phyloP scores from a whole-genome alignment of 1,140 invertebrate genomes.

The Drosophila azteca region DNA sequence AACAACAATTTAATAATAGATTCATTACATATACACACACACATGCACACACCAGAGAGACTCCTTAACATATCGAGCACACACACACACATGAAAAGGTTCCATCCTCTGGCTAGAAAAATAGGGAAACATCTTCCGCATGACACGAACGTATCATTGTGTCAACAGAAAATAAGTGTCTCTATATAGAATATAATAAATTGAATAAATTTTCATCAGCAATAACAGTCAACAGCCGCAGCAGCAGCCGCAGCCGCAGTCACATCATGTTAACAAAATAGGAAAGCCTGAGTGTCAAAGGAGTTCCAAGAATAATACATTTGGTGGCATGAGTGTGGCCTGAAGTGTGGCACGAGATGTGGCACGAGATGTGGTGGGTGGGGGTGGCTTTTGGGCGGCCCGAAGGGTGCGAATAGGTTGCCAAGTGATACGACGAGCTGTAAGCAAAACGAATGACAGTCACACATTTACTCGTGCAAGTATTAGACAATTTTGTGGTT shows the following conservation, averaged over 20 bases:
- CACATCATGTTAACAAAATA: constrained; percentile 75
- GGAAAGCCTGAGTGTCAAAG: constrained; percentile 38
- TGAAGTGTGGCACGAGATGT: neutral
- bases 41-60: neutral
- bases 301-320: constrained; percentile 50
- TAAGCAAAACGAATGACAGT: constrained; percentile 53
- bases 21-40: constrained; percentile 67
- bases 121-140: constrained; percentile 53
- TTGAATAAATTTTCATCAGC: constrained; percentile 81
- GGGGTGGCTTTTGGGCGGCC: neutral
- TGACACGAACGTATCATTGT: constrained; percentile 67
- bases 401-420: constrained; percentile 23
- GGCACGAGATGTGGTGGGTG: no score
- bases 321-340: constrained; percentile 1
- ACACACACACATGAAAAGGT: constrained; percentile 17
- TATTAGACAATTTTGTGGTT: no score
- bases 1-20: constrained; percentile 82
- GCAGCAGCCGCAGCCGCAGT: constrained; percentile 43
- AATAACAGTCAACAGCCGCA: constrained; percentile 69
- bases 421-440: constrained; percentile 63
- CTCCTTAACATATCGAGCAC: neutral
- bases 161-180: constrained; percentile 74
- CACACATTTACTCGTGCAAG: neutral
- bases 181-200: constrained; percentile 79
- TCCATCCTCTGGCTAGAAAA: constrained; percentile 51